phyloP scores from a whole-genome alignment of 2,113 vertebrate species.

The Notechis scutatus region DNA sequence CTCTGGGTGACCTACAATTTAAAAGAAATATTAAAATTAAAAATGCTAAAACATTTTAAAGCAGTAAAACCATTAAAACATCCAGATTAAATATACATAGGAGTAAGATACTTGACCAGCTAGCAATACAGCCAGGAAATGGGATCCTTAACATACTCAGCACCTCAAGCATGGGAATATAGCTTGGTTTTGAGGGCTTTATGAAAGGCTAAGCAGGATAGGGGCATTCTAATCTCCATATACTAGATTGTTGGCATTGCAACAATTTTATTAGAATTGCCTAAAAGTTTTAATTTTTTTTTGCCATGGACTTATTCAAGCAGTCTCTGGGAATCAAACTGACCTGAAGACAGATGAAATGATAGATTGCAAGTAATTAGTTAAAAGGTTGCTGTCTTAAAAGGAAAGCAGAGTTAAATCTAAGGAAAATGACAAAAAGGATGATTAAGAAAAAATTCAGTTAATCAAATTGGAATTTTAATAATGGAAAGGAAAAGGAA shows the following conservation, averaged over 20 bases:
- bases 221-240: background rate
- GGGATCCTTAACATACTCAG: background rate
- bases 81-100: background rate
- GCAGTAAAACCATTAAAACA: background rate
- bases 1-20: background rate
- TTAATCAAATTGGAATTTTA: background rate
- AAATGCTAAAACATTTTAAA: no score
- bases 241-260: background rate
- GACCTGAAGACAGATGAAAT: background rate
- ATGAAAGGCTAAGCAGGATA: background rate
- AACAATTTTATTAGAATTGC: background rate
- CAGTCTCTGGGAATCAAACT: background rate
- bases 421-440: background rate
- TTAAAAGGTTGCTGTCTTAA: background rate
- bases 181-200: background rate
- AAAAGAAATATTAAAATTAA: background rate
- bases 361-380: background rate
- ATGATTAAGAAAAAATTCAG: background rate
- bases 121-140: background rate
- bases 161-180: background rate
- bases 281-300: background rate
- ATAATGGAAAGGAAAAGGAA: background rate
- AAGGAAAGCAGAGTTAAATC: background rate
- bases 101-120: background rate
- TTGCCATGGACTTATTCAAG: background rate